A percentile compares a stretch with the other conserved stretches of the same genome.
Conservation (phyloP, 2,888 invertebrate genomes). For the Temnothorax unifasciatus region DNA sequence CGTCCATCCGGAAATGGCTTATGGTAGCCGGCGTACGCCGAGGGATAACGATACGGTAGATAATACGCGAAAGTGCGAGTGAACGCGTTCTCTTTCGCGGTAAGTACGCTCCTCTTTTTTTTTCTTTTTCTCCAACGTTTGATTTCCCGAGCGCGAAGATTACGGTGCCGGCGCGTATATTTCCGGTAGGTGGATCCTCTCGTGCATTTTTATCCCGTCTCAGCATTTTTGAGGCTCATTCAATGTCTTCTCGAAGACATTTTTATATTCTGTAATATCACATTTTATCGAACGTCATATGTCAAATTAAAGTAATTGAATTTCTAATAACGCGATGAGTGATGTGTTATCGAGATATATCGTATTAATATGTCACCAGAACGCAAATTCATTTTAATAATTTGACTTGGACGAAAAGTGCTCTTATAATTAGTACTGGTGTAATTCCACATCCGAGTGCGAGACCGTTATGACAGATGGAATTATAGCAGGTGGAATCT, state of each 20-base stretch:
- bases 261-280: background rate
- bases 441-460: background rate
- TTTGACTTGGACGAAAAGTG: background rate
- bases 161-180: background rate
- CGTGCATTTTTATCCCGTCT: background rate
- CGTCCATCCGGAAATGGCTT: conserved; percentile 76
- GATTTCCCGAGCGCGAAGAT: conserved; percentile 17
- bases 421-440: background rate
- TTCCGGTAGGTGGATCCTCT: conserved; percentile 1
- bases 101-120: background rate
- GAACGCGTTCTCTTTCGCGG: conserved; percentile 64
- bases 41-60: conserved; percentile 73
- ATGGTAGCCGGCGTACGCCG: conserved; percentile 56
- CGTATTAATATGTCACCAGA: background rate
- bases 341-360: too few relatives aligned
- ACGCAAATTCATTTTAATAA: background rate
- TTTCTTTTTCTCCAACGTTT: conserved; percentile 10
- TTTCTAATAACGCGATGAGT: background rate
- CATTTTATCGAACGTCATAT: background rate
- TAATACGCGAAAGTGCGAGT: conserved; percentile 82
- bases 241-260: background rate
- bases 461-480: background rate
- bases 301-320: background rate
- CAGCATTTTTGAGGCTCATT: background rate
- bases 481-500: background rate